Percentiles rank a stretch among this genome's conserved stretches.
These are phyloP conservation scores for Heliothis virescens DNA, from an alignment of 1,140 invertebrate species.

Conservation along the genomic window DNA sequence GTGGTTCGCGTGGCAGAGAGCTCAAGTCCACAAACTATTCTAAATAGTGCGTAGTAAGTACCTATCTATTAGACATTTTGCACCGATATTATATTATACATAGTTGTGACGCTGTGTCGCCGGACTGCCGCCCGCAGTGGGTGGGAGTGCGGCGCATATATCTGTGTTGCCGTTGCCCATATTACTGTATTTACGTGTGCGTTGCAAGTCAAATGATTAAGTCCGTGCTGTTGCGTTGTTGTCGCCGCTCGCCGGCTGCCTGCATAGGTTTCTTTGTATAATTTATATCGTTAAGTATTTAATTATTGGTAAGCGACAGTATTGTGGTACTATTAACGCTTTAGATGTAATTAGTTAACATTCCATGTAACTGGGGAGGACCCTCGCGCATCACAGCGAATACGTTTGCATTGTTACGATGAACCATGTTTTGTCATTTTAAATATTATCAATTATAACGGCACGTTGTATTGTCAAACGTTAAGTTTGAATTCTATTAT, in stretches of 20 bases:
- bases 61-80: slow-evolving; percentile 83
- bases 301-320: slow-evolving; percentile 69
- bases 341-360: slow-evolving; percentile 78
- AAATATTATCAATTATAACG: slow-evolving; percentile 27
- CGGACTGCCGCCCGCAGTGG: background rate
- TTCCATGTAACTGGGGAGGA: slow-evolving; percentile 70
- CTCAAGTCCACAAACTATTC: slow-evolving; percentile 79
- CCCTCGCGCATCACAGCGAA: slow-evolving; percentile 44
- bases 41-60: slow-evolving; percentile 80
- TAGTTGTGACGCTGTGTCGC: slow-evolving; percentile 54
- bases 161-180: slow-evolving; percentile 63
- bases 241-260: slow-evolving; percentile 54
- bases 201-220: slow-evolving; percentile 46
- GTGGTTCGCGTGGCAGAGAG: slow-evolving; percentile 53
- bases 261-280: slow-evolving; percentile 66
- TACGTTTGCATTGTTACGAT: slow-evolving; percentile 48
- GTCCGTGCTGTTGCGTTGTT: slow-evolving; percentile 11
- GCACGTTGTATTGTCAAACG: slow-evolving; percentile 55
- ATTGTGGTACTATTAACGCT: slow-evolving; percentile 78
- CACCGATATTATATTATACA: slow-evolving; percentile 75
- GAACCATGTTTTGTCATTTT: slow-evolving; percentile 40
- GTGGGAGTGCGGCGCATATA: background rate
- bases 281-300: slow-evolving; percentile 75
- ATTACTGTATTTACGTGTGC: no score
- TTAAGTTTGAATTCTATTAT: slow-evolving; percentile 61